Evolutionary conservation across 1,140 invertebrate species (phyloP).

Genomic region (Antheraea mylitta): DNA sequence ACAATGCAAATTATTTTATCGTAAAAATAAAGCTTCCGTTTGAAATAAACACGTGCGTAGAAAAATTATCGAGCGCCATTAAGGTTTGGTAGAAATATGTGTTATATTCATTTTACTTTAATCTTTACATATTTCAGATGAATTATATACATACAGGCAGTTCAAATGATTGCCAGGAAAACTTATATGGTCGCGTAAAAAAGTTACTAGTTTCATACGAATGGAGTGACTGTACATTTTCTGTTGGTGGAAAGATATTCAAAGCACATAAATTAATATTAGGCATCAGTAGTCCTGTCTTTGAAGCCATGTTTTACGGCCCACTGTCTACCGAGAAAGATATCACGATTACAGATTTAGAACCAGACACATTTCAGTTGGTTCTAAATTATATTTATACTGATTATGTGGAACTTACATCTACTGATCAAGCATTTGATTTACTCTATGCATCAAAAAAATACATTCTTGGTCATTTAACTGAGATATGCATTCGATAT

Average conservation of each 20-base stretch:
- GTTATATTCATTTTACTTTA: neutral
- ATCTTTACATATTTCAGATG: constrained; percentile 45
- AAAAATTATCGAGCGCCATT: neutral
- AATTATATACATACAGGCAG: constrained; percentile 38
- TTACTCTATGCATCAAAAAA: constrained; percentile 80
- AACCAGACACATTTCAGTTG: constrained; percentile 77
- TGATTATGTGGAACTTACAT: constrained; percentile 71
- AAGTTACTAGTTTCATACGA: constrained; percentile 72
- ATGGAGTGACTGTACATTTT: constrained; percentile 79
- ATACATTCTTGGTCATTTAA: constrained; percentile 79
- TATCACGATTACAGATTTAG: constrained; percentile 77
- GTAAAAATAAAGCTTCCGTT: neutral
- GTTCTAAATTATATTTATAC: constrained; percentile 80
- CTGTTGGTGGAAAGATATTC: constrained; percentile 74
- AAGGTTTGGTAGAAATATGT: neutral
- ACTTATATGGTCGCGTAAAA: constrained; percentile 70
- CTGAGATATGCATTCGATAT: constrained; percentile 69
- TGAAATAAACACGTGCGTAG: constrained; percentile 7
- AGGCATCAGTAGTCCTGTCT: constrained; percentile 85
- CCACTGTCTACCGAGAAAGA: constrained; percentile 77
- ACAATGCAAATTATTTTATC: neutral
- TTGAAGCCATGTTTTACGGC: constrained; percentile 87
- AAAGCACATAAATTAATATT: constrained; percentile 85
- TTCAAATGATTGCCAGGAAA: constrained; percentile 36
- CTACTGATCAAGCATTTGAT: constrained; percentile 78